phyloP scores from a whole-genome alignment of 2,888 invertebrate genomes.

The Flexamia atlantica region DNA sequence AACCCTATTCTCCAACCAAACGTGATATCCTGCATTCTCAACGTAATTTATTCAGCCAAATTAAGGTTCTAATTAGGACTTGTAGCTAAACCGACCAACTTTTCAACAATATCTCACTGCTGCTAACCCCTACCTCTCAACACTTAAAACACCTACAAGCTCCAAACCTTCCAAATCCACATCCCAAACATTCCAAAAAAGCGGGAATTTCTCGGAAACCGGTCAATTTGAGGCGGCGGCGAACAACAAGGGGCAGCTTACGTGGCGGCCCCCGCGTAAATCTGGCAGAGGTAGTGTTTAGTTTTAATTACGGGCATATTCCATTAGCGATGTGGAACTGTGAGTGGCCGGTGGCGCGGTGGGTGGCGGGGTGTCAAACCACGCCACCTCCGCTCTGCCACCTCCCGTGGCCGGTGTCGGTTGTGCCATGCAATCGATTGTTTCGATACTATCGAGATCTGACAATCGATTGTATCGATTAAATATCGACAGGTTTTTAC shows the following conservation, averaged over 20 bases:
- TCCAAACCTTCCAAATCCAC: too few relatives aligned
- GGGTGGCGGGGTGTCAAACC: constrained; percentile 42
- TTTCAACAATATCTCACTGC: too few relatives aligned
- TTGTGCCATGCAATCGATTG: neutral
- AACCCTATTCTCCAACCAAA: too few relatives aligned
- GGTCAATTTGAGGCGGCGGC: constrained; percentile 31
- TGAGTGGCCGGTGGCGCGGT: constrained; percentile 48
- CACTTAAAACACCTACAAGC: too few relatives aligned
- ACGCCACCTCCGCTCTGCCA: neutral
- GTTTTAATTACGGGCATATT: constrained; percentile 58
- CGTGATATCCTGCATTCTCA: too few relatives aligned
- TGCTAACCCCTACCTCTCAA: too few relatives aligned
- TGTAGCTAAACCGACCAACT: too few relatives aligned
- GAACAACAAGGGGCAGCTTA: neutral
- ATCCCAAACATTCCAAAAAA: constrained; percentile 1
- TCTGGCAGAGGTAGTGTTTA: constrained; percentile 50
- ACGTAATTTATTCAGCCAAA: too few relatives aligned
- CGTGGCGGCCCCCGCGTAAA: constrained; percentile 37
- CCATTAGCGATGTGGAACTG: constrained; percentile 45
- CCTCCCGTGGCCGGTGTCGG: neutral
- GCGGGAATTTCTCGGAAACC: constrained; percentile 26
- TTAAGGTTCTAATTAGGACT: too few relatives aligned
- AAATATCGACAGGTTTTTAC: too few relatives aligned
- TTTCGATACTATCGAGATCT: neutral
- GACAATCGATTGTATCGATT: too few relatives aligned